Evolutionary conservation across 2,113 vertebrate species (phyloP), one percentile per base, ranked within the genome.

Genomic region (Cyphomyrus plagiostoma): DNA sequence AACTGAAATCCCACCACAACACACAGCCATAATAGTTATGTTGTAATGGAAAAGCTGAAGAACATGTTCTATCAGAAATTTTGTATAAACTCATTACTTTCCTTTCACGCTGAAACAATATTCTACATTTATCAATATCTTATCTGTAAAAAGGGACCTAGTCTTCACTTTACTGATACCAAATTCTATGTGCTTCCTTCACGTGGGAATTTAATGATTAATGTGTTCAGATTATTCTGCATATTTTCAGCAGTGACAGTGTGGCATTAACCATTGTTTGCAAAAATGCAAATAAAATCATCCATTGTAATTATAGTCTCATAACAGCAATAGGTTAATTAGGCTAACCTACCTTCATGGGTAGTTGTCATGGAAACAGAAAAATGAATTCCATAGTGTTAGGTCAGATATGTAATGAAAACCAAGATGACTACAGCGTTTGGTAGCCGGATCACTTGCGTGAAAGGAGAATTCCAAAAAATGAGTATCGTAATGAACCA

Each of bases 341-440:
- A 66, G 84, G 88, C 88, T 88, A 52, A n/a, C 4, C 74, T 88
- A 90, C 90, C 89, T 90, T 91, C 88, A 91, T 89, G 88, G 49
- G 11, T 39, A 80, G 92, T 92, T 91, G 90, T 89, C 89, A 92
- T 92, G 92, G 92, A 89, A 91, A 92, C 90, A 53, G 62, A 89
- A 30, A 46, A 89, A 84, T 42, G 15, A 30, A 88, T 58, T 87
- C 56, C 30, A 80, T 80, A 30, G 74, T 80, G 35, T 39, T 42
- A 80, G 30, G 30, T 80, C 74, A 80, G 74, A 80, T 80, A 80
- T 80, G 13, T 70, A 30, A 80, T 80, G 35, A 80, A 80, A 19
- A 17, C 30, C 35, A 80, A 17, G 74, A 80, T 42, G 74, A 80
- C 74, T 19, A 42, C 74, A 39, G 35, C 15, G 3, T 80, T 80